These are phyloP conservation scores for Macrophya alboannulata DNA, from an alignment of 2,888 invertebrate genomes.

Conservation along the genomic window DNA sequence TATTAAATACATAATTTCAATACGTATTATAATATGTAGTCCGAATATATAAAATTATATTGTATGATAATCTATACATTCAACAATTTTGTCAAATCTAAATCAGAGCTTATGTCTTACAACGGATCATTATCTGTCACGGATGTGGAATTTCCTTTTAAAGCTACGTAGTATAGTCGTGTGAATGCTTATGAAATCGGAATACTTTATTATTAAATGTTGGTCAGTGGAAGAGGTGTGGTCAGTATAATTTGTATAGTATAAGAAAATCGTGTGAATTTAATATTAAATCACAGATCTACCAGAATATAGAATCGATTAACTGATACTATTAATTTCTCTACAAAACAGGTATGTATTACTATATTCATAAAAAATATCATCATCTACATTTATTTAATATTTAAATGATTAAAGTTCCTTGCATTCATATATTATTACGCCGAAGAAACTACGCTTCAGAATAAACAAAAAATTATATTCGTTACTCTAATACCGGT, in stretches of 20 bases:
- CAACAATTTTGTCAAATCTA: slow-evolving; percentile 3
- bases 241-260: neutral
- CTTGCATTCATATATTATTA: neutral
- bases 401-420: neutral
- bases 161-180: slow-evolving; percentile 32
- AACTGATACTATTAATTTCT: neutral
- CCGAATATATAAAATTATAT: neutral
- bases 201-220: slow-evolving; percentile 21
- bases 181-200: slow-evolving; percentile 11
- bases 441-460: neutral
- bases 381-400: too few species aligned
- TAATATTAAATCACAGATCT: neutral
- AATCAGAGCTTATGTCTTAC: neutral
- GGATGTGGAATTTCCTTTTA: slow-evolving; percentile 62
- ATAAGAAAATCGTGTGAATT: slow-evolving; percentile 1
- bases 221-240: slow-evolving; percentile 41
- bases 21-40: neutral
- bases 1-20: neutral
- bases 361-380: neutral
- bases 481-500: neutral
- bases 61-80: neutral
- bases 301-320: neutral
- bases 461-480: neutral
- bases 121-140: slow-evolving; percentile 56
- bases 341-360: slow-evolving; percentile 1